These are phyloP conservation scores for Sycophila sp. DNA, from an alignment of 1,140 invertebrate species.

Conservation along the genomic window DNA sequence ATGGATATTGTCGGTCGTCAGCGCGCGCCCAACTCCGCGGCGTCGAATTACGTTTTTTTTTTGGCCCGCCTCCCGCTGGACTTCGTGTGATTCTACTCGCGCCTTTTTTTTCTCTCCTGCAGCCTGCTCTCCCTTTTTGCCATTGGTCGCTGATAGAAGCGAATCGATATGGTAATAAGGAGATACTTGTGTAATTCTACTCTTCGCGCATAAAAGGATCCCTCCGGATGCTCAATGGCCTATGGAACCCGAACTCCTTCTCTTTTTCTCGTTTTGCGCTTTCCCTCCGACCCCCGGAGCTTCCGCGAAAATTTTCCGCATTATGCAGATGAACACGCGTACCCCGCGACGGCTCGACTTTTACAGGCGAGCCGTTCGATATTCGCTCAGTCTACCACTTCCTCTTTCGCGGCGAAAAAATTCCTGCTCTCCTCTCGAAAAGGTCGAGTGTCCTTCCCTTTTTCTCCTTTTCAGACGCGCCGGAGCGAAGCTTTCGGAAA, in stretches of 20 bases:
- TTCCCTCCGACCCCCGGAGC: too few species aligned
- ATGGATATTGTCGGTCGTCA: too few species aligned
- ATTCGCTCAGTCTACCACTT: too few species aligned
- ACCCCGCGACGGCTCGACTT: neutral
- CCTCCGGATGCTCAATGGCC: neutral
- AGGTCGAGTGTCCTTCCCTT: too few species aligned
- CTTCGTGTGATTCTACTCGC: neutral
- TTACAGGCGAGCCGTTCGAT: neutral
- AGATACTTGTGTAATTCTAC: neutral
- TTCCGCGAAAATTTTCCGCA: neutral
- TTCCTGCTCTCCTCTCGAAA: too few species aligned
- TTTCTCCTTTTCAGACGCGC: too few species aligned
- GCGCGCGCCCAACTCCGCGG: too few species aligned
- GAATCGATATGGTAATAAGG: neutral
- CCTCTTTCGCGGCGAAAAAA: too few species aligned
- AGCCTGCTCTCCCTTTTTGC: neutral
- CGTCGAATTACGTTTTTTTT: neutral
- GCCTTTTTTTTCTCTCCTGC: too few species aligned
- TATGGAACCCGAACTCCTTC: neutral
- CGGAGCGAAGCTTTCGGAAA: too few species aligned
- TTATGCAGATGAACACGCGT: constrained; percentile 24
- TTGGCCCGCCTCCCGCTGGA: too few species aligned
- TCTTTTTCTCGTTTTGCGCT: neutral
- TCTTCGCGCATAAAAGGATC: neutral
- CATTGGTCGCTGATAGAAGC: neutral